These are phyloP conservation scores for Stomatorhinus ivindoensis DNA, from an alignment of 2,113 vertebrate genomes.

Conservation along the genomic window DNA sequence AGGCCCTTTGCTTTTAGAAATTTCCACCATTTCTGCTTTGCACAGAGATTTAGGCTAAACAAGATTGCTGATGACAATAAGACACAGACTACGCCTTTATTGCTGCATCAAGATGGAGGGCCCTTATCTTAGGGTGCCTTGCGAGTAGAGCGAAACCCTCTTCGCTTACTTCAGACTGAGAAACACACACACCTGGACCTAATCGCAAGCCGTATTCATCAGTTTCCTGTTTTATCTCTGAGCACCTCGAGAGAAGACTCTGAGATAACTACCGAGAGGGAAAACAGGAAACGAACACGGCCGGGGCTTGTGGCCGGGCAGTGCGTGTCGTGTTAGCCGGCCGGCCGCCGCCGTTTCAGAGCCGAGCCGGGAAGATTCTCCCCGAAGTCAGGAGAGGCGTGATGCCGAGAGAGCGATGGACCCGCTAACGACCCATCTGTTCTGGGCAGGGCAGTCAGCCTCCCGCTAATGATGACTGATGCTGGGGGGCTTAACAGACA, in stretches of 20 bases:
- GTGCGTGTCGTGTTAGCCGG: background rate
- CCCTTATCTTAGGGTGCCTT: background rate
- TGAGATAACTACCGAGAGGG: background rate
- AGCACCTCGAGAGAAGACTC: background rate
- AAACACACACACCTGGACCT: background rate
- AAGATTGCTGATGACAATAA: background rate
- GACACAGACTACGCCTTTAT: background rate
- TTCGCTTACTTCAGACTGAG: background rate
- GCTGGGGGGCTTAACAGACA: conserved; percentile 68
- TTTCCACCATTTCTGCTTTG: background rate
- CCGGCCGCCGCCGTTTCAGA: background rate
- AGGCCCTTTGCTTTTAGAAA: background rate
- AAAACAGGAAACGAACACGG: background rate
- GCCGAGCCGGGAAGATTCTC: background rate
- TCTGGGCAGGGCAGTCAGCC: conserved; percentile 56
- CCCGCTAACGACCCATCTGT: conserved; percentile 74
- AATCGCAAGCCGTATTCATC: background rate
- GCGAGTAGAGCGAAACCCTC: background rate
- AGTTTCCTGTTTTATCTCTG: background rate
- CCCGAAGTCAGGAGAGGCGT: background rate
- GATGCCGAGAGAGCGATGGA: conserved; percentile 38
- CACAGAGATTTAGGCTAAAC: background rate
- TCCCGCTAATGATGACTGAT: conserved; percentile 80
- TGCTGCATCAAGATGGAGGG: background rate
- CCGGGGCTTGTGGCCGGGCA: background rate